Conservation (phyloP, 2,113 vertebrate species). For the Solea senegalensis region DNA sequence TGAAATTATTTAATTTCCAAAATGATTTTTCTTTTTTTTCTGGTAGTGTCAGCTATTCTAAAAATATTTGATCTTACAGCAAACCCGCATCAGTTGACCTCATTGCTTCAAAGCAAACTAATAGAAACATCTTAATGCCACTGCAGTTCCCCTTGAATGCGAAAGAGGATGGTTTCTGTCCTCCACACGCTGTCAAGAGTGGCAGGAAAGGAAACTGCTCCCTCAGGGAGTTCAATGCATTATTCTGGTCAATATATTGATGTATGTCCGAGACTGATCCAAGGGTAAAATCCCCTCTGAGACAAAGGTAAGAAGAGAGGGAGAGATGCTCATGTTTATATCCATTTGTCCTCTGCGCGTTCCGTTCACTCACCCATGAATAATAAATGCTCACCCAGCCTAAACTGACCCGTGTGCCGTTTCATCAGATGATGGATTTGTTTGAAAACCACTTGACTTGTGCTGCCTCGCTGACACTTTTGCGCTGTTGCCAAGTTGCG, state of each 20-base stretch:
- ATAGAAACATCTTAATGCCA: slow-evolving; percentile 60
- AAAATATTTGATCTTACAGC: slow-evolving; percentile 57
- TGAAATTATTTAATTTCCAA: slow-evolving; percentile 53
- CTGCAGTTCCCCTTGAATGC: slow-evolving; percentile 37
- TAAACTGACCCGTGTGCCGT: slow-evolving; percentile 53
- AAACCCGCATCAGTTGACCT: slow-evolving; percentile 55
- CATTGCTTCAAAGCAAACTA: slow-evolving; percentile 55
- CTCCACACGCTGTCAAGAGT: slow-evolving; percentile 31
- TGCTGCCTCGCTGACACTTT: slow-evolving; percentile 39
- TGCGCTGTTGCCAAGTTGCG: slow-evolving; percentile 40
- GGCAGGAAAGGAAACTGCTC: slow-evolving; percentile 25
- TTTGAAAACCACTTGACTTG: slow-evolving; percentile 60
- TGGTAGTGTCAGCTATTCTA: slow-evolving; percentile 32
- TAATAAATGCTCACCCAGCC: slow-evolving; percentile 61
- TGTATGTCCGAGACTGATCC: slow-evolving; percentile 65
- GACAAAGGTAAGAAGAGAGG: slow-evolving; percentile 50
- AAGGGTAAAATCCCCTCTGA: slow-evolving; percentile 67
- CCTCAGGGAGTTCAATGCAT: slow-evolving; percentile 55
- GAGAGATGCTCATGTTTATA: slow-evolving; percentile 65
- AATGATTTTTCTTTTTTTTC: slow-evolving; percentile 1
- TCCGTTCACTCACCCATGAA: slow-evolving; percentile 54
- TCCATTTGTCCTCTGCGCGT: slow-evolving; percentile 67
- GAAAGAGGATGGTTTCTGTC: slow-evolving; percentile 54
- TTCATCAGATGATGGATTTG: slow-evolving; percentile 66
- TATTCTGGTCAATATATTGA: slow-evolving; percentile 71